Evolutionary conservation across 2,888 invertebrate genomes (phyloP).

Genomic region (Lochmaea capreae): DNA sequence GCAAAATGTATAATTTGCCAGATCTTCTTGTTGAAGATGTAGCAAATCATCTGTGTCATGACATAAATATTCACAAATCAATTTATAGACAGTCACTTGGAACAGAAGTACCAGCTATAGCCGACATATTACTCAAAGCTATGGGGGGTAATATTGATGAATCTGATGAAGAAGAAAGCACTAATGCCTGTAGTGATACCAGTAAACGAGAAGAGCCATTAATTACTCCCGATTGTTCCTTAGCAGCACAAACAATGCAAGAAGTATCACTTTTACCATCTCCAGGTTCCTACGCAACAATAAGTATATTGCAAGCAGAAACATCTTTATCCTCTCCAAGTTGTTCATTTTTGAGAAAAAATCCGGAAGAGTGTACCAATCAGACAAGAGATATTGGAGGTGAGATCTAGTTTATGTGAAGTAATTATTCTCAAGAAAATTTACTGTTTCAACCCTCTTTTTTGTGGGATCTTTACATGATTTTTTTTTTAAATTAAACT

Average conservation of each 20-base stretch:
- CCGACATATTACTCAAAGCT: conserved; percentile 21
- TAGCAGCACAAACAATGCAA: neutral
- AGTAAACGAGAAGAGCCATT: conserved; percentile 4
- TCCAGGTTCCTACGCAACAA: neutral
- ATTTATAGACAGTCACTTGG: conserved; percentile 15
- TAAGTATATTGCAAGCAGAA: neutral
- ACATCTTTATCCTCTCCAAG: conserved; percentile 1
- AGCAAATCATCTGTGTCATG: conserved; percentile 27
- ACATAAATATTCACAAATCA: conserved; percentile 9
- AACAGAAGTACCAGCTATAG: conserved; percentile 24
- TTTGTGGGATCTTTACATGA: neutral
- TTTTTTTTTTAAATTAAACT: neutral
- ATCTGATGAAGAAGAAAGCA: conserved; percentile 14
- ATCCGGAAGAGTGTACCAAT: neutral
- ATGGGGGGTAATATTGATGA: conserved; percentile 19
- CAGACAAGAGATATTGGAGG: conserved; percentile 1
- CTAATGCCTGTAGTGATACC: neutral
- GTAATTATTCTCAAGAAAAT: conserved; percentile 2
- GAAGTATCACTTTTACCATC: neutral
- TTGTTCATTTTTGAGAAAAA: neutral
- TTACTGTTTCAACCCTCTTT: neutral
- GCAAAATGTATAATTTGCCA: conserved; percentile 21
- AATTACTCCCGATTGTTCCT: neutral
- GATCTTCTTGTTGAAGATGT: conserved; percentile 26
- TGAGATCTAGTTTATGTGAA: neutral